Percentiles rank a stretch among this genome's conserved stretches.
Conservation (phyloP, 2,888 invertebrate species). For the Leucoptera coffeella region DNA sequence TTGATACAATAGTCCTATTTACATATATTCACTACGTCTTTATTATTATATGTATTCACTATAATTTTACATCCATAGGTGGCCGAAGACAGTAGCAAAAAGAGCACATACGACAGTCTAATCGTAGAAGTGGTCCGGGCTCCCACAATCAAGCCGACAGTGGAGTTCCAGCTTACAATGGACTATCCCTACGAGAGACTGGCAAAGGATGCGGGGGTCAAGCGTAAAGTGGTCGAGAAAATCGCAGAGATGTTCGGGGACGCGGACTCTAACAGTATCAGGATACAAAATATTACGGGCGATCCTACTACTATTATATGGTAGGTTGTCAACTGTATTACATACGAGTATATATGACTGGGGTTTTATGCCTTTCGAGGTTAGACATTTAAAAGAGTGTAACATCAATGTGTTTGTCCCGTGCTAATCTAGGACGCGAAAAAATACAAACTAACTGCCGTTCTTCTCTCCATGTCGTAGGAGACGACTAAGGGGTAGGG, state of each 20-base stretch:
- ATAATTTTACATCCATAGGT: too few species aligned
- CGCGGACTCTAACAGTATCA: slow-evolving; percentile 63
- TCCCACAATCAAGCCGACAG: slow-evolving; percentile 59
- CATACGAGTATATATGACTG: too few species aligned
- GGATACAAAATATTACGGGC: slow-evolving; percentile 62
- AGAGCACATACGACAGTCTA: slow-evolving; percentile 72
- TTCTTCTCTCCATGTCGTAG: too few species aligned
- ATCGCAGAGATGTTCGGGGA: slow-evolving; percentile 74
- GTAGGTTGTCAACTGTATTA: slow-evolving; percentile 16
- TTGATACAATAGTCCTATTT: too few species aligned
- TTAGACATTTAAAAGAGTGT: too few species aligned
- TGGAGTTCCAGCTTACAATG: slow-evolving; percentile 77
- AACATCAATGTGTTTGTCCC: too few species aligned
- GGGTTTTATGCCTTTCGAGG: too few species aligned
- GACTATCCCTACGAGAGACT: slow-evolving; percentile 64
- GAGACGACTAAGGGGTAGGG: too few species aligned
- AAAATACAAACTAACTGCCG: too few species aligned
- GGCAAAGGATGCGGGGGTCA: slow-evolving; percentile 62
- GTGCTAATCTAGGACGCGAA: too few species aligned
- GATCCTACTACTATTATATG: slow-evolving; percentile 68
- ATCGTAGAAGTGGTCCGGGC: slow-evolving; percentile 68
- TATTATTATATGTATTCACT: too few species aligned
- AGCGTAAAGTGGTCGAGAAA: slow-evolving; percentile 77
- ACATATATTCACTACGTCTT: too few species aligned
- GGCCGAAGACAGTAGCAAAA: slow-evolving; percentile 67